Evolutionary conservation across 2,888 invertebrate species (phyloP), one percentile per base, ranked within the genome.

Genomic region (Neoascia interrupta): DNA sequence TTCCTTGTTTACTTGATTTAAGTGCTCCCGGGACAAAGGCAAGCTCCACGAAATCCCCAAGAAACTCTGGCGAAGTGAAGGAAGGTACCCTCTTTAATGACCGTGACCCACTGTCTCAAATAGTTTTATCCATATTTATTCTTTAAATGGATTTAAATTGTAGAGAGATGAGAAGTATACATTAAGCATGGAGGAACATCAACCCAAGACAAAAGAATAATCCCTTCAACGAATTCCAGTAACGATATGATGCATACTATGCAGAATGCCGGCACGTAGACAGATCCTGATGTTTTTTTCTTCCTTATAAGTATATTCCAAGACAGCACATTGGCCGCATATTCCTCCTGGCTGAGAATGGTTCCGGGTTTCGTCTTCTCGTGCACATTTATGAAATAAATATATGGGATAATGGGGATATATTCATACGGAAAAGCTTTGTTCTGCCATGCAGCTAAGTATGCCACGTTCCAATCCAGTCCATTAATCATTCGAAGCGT

Each of bases 401-500:
- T 45, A 61, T n/a, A n/a, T n/a, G n/a, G 45, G 53, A 47, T 53
- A 70, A 70, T 54, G 36, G 26, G 28, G 23, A 8, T 45, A 26
- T 31, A 8, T 34, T 26, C 37, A 60, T 8, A 28, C 15, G 23
- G 15, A 36, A 49, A 10, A 43, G n/a, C 26, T 41, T 10, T n/a
- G 11, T 45, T 21, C 31, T 16, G 11, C 21, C n/a, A 21, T 43
- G 49, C 11, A 43, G 16, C 21, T 51, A 51, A 63, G 56, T 41
- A n/a, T n/a, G 51, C 64, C 60, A 76, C 76, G 76, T 70, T 70
- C 64, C 26, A 45, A 64, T 64, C 58, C 26, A 49, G 58, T 60
- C 60, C 70, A 76, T 76, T 53, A 70, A 70, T 76, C 76, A 76
- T 76, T 70, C 28, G 28, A 53, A 60, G 60, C 58, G 47, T 66